Percentiles rank a stretch among this genome's conserved stretches.
These are phyloP conservation scores for Dorcus hopei DNA, from an alignment of 2,888 invertebrate species.

Conservation along the genomic window DNA sequence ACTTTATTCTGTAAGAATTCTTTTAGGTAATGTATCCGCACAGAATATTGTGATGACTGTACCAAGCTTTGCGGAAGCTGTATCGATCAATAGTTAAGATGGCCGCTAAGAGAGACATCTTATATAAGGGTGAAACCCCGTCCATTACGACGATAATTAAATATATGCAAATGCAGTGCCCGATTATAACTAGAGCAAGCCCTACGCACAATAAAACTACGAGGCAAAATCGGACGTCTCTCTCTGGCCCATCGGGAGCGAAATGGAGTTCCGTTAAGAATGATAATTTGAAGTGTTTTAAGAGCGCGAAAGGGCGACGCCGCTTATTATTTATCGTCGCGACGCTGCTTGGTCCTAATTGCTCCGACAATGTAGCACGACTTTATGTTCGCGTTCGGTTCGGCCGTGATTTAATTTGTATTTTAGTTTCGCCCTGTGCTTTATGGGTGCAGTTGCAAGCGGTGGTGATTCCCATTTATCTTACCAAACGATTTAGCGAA, in stretches of 20 bases:
- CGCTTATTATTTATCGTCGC: background rate
- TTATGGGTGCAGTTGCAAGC: too few species aligned
- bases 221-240: background rate
- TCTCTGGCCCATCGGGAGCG: background rate
- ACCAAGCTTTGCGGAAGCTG: background rate
- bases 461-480: too few species aligned
- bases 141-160: conserved; percentile 31
- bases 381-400: too few species aligned
- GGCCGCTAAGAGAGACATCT: conserved; percentile 1
- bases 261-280: conserved; percentile 18
- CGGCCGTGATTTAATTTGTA: too few species aligned
- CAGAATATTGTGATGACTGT: background rate
- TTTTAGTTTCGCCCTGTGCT: too few species aligned
- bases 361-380: too few species aligned
- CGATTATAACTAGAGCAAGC: conserved; percentile 29
- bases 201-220: conserved; percentile 12
- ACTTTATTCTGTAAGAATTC: too few species aligned
- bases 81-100: background rate
- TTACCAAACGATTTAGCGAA: too few species aligned
- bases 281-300: conserved; percentile 12
- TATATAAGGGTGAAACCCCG: background rate
- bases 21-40: too few species aligned
- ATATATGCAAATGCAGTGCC: conserved; percentile 37
- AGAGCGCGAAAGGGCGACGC: background rate
- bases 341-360: too few species aligned